Base-by-base conservation (phyloP, 2,113 vertebrate species). In the Indri indri region DNA sequence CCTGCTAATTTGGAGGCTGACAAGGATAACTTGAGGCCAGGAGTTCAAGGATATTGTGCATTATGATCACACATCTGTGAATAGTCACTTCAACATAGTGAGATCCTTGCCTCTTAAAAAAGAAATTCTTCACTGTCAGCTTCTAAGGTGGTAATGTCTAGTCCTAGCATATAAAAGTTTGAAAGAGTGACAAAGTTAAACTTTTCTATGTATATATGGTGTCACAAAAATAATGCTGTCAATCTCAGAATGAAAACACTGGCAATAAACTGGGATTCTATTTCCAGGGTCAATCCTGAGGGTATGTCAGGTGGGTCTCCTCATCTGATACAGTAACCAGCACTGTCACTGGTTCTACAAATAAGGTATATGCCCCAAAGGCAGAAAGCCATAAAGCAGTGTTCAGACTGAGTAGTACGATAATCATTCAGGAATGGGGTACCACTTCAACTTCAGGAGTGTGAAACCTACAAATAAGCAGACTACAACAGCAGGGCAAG, bases 151-250 rank as follows among this genome's bases (percentile, higher is more conserved):
- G 32, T 63, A 89, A 94, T 79, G 27, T 94, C 45, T 90, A 63
- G 47, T 77, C 27, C 12, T 71, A 79, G 40, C n/a, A 79, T 22
- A 90, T 59, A 47, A 20, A 91, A 83, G 14, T 57, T 52, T 70
- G 9, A 94, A 70, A 95, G 20, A 6, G 23, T 59, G 3, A 90
- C 6, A 25, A 88, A 45, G 66, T 8, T 84, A 25, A n/a, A 94
- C 77, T 61, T 91, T 88, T 57, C 6, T 22, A 57, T 57, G 83
- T 80, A 80, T 30, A 63, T 59, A 65, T 34, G 18, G 1, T n/a
- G 30, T 90, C 68, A 90, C 32, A 87, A 87, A 93, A 97, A 87
- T 83, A 91, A 90, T 77, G 81, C n/a, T 85, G 57, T 89, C 71
- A 74, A 70, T 80, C 89, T 79, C 47, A 88, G 40, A 95, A 95